Evolutionary conservation across 2,113 vertebrate species (phyloP).

Genomic region (Phalacrocorax pelagicus): DNA sequence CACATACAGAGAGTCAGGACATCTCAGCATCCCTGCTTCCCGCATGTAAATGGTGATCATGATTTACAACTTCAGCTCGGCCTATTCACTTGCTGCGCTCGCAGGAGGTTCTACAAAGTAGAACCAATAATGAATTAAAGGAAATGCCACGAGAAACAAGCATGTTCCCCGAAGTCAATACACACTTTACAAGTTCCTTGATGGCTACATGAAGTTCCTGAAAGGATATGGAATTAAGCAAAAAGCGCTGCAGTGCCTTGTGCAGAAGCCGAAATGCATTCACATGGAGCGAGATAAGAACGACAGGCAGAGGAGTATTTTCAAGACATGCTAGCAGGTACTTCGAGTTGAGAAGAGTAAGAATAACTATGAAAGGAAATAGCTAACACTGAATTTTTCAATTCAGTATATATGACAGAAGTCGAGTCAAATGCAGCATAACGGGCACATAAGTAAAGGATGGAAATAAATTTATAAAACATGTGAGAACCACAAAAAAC

Average conservation of each 20-base stretch:
- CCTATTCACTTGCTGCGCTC: neutral
- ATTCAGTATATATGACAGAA: neutral
- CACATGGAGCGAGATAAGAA: constrained; percentile 1
- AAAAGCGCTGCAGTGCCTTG: neutral
- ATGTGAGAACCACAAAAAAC: neutral
- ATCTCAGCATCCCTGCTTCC: neutral
- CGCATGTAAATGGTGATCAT: neutral
- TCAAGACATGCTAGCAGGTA: neutral
- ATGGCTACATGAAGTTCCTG: constrained; percentile 22
- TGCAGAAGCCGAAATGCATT: neutral
- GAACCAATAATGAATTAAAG: constrained; percentile 13
- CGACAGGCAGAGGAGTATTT: neutral
- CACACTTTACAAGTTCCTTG: constrained; percentile 22
- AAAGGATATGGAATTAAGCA: neutral
- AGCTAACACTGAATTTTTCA: neutral
- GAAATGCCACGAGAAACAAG: constrained; percentile 8
- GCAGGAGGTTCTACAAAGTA: neutral
- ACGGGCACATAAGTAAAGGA: neutral
- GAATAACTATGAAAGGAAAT: neutral
- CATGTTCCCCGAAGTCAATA: neutral
- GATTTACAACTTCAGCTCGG: neutral
- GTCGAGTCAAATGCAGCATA: neutral
- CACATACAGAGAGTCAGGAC: neutral
- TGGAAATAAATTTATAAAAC: neutral
- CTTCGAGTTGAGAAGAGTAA: neutral